A percentile compares a stretch with the other conserved stretches of the same genome.
These are phyloP conservation scores for Lampris megalopsis DNA, from an alignment of 2,113 vertebrate genomes.

Conservation along the genomic window DNA sequence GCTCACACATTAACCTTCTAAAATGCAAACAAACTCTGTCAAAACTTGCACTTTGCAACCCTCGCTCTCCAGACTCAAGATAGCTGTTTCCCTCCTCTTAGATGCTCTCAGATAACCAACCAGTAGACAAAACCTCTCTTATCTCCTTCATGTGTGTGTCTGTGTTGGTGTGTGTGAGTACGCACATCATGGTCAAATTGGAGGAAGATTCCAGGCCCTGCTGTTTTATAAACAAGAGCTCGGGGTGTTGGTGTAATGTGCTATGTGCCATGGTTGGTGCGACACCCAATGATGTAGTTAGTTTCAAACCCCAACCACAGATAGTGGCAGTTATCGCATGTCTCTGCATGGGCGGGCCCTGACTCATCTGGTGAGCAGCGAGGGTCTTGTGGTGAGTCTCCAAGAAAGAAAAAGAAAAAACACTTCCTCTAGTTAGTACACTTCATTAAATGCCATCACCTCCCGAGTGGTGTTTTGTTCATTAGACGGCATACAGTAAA, in stretches of 20 bases:
- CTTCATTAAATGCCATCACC: constrained; percentile 70
- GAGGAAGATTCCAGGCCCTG: background rate
- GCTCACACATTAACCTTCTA: constrained; percentile 14
- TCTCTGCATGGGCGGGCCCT: constrained; percentile 47
- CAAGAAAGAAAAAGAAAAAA: constrained; percentile 21
- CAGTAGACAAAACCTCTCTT: constrained; percentile 49
- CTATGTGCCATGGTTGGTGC: background rate
- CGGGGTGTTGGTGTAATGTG: constrained; percentile 12
- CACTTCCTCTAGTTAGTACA: constrained; percentile 39
- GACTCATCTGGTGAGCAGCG: constrained; percentile 62
- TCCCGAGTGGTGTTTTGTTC: constrained; percentile 74
- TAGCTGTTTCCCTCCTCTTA: constrained; percentile 46
- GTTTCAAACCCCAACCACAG: constrained; percentile 46
- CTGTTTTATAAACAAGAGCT: constrained; percentile 24
- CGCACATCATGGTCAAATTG: background rate
- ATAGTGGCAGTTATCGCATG: constrained; percentile 56
- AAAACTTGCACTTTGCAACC: constrained; percentile 31
- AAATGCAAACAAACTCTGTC: constrained; percentile 18
- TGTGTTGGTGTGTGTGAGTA: constrained; percentile 18
- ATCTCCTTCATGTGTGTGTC: constrained; percentile 35
- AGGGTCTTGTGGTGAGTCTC: constrained; percentile 39
- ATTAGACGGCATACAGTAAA: constrained; percentile 71
- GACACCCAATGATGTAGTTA: constrained; percentile 22
- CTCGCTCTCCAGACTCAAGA: constrained; percentile 29
- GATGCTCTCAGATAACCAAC: constrained; percentile 57